A percentile compares a stretch with the other conserved stretches of the same genome.
Evolutionary conservation across 2,888 invertebrate species (phyloP).

Genomic region (Agrochola lota): DNA sequence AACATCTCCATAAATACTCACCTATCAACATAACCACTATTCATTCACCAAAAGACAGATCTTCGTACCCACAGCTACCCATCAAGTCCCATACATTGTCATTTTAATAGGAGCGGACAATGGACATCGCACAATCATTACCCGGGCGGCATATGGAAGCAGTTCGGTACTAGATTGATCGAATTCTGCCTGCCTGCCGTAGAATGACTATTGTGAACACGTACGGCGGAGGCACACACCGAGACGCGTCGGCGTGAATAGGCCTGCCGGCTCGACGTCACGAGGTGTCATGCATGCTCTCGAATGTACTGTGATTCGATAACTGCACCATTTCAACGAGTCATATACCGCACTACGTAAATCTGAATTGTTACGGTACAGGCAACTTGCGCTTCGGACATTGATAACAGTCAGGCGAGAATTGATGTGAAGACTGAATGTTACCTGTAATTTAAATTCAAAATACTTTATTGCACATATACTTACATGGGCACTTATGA

Average conservation of each 20-base stretch:
- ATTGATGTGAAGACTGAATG: background rate
- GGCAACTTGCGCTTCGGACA: constrained; percentile 21
- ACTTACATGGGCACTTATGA: no score
- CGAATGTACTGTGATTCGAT: constrained; percentile 78
- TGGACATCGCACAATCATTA: constrained; percentile 71
- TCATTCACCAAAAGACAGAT: constrained; percentile 23
- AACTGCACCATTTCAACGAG: constrained; percentile 76
- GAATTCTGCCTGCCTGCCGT: constrained; percentile 77
- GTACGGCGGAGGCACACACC: constrained; percentile 70
- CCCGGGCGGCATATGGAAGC: constrained; percentile 66
- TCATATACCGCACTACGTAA: constrained; percentile 53
- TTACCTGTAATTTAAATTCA: background rate
- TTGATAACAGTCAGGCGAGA: background rate
- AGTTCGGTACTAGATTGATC: constrained; percentile 78
- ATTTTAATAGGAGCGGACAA: constrained; percentile 68
- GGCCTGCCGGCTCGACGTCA: constrained; percentile 73
- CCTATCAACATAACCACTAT: background rate
- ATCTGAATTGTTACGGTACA: constrained; percentile 54
- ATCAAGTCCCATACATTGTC: constrained; percentile 59
- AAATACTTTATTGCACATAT: no score
- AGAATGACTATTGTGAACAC: constrained; percentile 82
- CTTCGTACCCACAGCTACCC: background rate
- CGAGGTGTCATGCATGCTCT: constrained; percentile 74
- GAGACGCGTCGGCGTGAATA: constrained; percentile 81
- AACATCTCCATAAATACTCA: background rate